Base-by-base conservation (phyloP, 2,888 invertebrate genomes). In the Ceriagrion tenellum region DNA sequence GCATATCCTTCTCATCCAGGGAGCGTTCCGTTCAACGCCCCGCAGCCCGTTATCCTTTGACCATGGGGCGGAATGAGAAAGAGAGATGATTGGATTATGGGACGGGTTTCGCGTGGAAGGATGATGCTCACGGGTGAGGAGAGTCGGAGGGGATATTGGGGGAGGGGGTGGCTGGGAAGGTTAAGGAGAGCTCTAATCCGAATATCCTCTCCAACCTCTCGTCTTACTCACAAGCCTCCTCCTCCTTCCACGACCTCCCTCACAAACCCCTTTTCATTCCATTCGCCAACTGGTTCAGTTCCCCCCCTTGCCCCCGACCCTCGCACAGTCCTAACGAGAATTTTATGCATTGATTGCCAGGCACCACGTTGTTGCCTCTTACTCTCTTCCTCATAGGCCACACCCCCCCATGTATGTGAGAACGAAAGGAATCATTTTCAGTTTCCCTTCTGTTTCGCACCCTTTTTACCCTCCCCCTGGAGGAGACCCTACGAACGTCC, bases 31-130 rank as follows among this genome's bases (percentile, higher is more conserved):
- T 63, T 63, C 91, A 35, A 26, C 91, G 63, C 40, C 35, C 4
- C 20, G 35, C 63, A 59, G 20, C 63, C 90, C 69, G 69, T 74
- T 69, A n/a, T 69, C 55, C 93, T 74, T 93, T 69, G 93, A 93
- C 93, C 74, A 69, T 93, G 93, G 93, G 8, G 40, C 55, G 93
- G 93, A 93, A 93, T 93, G 93, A 93, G 93, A 55, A 93, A n/a
- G 18, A 69, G 69, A 93, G 69, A 63, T 93, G 69, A 93, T 93
- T 47, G 69, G 93, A 63, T 81, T 35, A 81, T 35, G 35, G 35
- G 18, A 81, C 13, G 81, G 35, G 69, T 47, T 47, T 47, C 47
- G 8, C 8, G 47, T 47, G 47, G 59, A 59, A 59, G 59, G 3
- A 59, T 16, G 59, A 59, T 20, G 20, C 59, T 59, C 13, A 2